phyloP scores from a whole-genome alignment of 2,113 vertebrate species.

The Charina bottae region DNA sequence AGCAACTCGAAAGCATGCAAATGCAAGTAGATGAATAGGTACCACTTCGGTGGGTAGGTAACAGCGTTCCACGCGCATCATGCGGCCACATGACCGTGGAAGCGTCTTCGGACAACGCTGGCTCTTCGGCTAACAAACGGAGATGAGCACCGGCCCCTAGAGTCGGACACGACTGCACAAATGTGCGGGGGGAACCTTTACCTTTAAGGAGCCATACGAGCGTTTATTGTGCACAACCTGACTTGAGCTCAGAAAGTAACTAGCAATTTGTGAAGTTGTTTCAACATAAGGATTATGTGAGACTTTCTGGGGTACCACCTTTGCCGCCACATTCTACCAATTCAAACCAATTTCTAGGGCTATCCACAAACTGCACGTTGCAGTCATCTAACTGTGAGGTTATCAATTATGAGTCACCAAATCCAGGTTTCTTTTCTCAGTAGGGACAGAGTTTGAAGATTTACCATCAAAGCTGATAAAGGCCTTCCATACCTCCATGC shows the following conservation, averaged over 20 bases:
- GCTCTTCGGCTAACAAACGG: too few species aligned
- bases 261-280: not conserved
- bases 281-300: not conserved
- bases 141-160: too few species aligned
- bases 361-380: not conserved
- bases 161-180: too few species aligned
- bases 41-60: too few species aligned
- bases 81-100: too few species aligned
- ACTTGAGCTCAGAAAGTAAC: not conserved
- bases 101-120: too few species aligned
- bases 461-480: not conserved
- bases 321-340: not conserved
- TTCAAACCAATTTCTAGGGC: not conserved
- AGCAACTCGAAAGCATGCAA: too few species aligned
- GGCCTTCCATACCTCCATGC: not conserved
- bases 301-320: not conserved
- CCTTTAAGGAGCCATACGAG: not conserved
- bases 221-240: not conserved
- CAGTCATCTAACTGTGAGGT: not conserved
- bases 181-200: too few species aligned
- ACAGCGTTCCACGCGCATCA: too few species aligned
- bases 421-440: not conserved
- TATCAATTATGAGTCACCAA: not conserved
- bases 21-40: too few species aligned
- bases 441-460: not conserved